Percentiles rank a stretch among this genome's conserved stretches.
phyloP scores from a whole-genome alignment of 2,888 invertebrate genomes.

The Salticus scenicus region DNA sequence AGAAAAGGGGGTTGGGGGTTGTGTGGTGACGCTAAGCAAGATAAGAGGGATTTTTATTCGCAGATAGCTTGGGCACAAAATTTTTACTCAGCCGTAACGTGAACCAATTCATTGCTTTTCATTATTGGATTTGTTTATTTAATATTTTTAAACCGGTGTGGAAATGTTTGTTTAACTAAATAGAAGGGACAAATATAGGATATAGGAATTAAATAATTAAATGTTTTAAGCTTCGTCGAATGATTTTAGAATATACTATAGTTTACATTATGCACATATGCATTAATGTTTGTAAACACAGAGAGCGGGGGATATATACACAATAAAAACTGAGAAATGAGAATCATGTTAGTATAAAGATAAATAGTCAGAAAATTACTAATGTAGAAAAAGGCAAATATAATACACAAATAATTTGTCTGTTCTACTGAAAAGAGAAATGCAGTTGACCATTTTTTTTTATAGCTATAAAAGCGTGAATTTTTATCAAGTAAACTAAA shows the following conservation, averaged over 20 bases:
- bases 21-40: slow-evolving; percentile 40
- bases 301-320: too few species aligned
- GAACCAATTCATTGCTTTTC: slow-evolving; percentile 51
- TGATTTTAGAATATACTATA: too few species aligned
- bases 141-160: slow-evolving; percentile 9
- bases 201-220: too few species aligned
- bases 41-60: slow-evolving; percentile 65
- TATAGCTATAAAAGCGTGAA: neutral
- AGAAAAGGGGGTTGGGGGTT: slow-evolving; percentile 32
- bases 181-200: too few species aligned
- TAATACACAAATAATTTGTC: neutral
- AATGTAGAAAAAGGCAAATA: too few species aligned
- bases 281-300: too few species aligned
- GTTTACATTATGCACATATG: too few species aligned
- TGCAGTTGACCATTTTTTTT: neutral
- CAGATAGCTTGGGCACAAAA: slow-evolving; percentile 55
- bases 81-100: slow-evolving; percentile 59
- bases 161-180: too few species aligned
- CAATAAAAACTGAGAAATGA: too few species aligned
- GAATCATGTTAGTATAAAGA: too few species aligned
- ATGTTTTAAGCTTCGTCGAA: too few species aligned
- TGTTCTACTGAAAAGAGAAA: neutral
- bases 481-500: neutral
- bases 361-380: too few species aligned
- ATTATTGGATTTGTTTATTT: slow-evolving; percentile 49